Percentiles rank a stretch among this genome's conserved stretches.
These are phyloP conservation scores for Erynnis tages DNA, from an alignment of 2,888 invertebrate genomes.

Conservation along the genomic window DNA sequence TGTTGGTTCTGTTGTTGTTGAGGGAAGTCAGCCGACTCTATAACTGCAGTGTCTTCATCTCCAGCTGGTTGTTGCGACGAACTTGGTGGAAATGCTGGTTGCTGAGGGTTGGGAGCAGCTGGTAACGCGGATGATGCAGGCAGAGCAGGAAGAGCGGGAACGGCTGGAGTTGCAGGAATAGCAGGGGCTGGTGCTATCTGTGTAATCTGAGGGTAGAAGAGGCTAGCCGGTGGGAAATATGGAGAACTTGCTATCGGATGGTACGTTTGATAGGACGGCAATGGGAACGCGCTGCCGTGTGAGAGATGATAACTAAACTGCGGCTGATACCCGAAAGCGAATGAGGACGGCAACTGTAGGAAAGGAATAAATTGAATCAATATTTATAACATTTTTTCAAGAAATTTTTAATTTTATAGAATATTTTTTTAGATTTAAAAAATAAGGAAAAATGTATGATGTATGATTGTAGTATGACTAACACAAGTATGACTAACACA, in stretches of 20 bases:
- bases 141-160: constrained; percentile 30
- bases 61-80: constrained; percentile 46
- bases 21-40: constrained; percentile 64
- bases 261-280: constrained; percentile 46
- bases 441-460: too few relatives aligned
- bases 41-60: constrained; percentile 62
- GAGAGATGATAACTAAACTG: constrained; percentile 56
- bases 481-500: too few relatives aligned
- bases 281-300: constrained; percentile 44
- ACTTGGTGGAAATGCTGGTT: constrained; percentile 35
- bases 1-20: constrained; percentile 36
- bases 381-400: too few relatives aligned
- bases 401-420: too few relatives aligned
- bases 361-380: too few relatives aligned
- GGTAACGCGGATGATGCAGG: constrained; percentile 39
- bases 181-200: constrained; percentile 37
- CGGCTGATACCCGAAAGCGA: constrained; percentile 50
- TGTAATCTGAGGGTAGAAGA: constrained; percentile 49
- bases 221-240: constrained; percentile 48
- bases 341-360: constrained; percentile 56
- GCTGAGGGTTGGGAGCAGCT: constrained; percentile 28
- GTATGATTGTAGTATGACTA: too few relatives aligned
- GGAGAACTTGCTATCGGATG: constrained; percentile 49
- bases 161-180: constrained; percentile 32
- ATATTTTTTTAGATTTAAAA: neutral